phyloP scores from a whole-genome alignment of 2,797 vertebrate genomes.

The Hippopotamyrus pictus region DNA sequence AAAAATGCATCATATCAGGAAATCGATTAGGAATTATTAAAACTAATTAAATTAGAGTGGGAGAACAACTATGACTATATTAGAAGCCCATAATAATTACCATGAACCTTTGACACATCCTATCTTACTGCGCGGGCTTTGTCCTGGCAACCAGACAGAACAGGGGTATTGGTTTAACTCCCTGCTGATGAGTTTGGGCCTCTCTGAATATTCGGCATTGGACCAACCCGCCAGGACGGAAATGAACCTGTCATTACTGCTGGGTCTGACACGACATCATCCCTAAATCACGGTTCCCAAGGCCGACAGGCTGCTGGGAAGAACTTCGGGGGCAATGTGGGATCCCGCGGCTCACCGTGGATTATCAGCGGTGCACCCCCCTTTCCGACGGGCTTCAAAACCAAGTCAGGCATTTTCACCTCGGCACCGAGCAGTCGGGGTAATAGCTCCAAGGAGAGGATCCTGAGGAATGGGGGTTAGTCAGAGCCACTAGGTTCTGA shows the following conservation, averaged over 20 bases:
- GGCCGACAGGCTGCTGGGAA: neutral
- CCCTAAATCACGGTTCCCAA: neutral
- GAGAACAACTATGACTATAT: neutral
- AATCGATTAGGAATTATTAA: neutral
- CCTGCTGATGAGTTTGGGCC: neutral
- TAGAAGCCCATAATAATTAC: neutral
- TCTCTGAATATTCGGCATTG: neutral
- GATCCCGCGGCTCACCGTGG: neutral
- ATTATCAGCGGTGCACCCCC: neutral
- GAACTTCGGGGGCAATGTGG: neutral
- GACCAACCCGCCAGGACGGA: neutral
- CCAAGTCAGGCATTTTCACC: neutral
- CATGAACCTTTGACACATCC: neutral
- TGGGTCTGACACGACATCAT: neutral
- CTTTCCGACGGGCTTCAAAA: neutral
- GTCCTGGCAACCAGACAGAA: neutral
- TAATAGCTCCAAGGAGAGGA: neutral
- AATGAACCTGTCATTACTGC: constrained; percentile 2
- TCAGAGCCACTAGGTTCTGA: neutral
- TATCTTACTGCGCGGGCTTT: neutral
- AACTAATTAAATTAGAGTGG: neutral
- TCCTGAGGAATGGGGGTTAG: neutral
- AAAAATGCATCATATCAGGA: neutral
- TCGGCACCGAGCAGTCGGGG: no score
- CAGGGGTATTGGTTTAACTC: neutral